Base-by-base conservation (phyloP, 2,888 invertebrate genomes). In the Sinelater perroti region DNA sequence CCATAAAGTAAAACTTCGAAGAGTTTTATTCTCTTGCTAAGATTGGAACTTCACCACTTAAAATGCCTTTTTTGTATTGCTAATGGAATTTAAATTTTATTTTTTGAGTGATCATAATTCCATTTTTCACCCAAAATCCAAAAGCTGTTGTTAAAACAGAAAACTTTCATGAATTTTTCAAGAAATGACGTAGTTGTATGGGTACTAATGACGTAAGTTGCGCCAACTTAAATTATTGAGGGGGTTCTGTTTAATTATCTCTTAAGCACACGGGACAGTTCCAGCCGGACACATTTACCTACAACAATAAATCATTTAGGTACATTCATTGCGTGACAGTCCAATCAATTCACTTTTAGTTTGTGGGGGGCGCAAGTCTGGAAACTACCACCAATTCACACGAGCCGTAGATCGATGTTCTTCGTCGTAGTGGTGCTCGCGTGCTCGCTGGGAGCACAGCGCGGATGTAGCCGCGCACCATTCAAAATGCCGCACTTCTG, bases 401-500 rank as follows among this genome's bases (percentile, higher is more conserved):
- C 53, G 49, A 54, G 54, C 45, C 47, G 18, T 47, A 56, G 56
- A 60, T 60, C 60, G 24, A 60, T 60, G 44, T 47, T 47, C 56
- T 60, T 56, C 54, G 30, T 17, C 28, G 35, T 47, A 60, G 50
- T 40, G 24, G 51, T 49, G 47, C 52, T 45, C 35, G 31, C 16
- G 26, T 31, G n/a, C 26, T 18, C 38, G 13, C 5, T 21, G 45
- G 47, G 20, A 36, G 49, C 40, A 30, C 28, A 16, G 51, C 40
- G 51, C 26, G 38, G 46, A 52, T 52, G 46, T 52, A 31, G 24
- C 20, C 16, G 45, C 44, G 13, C 14, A 17, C 7, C 16, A 13
- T 36, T 36, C 11, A 40, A 55, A 13, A 60, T 60, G 60, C 60
- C 60, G 26, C 81, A 83, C 46, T 82, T 85, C 77, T 86, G 85